Evolutionary conservation across 2,113 vertebrate genomes (phyloP).

Genomic region (Barbus barbus): DNA sequence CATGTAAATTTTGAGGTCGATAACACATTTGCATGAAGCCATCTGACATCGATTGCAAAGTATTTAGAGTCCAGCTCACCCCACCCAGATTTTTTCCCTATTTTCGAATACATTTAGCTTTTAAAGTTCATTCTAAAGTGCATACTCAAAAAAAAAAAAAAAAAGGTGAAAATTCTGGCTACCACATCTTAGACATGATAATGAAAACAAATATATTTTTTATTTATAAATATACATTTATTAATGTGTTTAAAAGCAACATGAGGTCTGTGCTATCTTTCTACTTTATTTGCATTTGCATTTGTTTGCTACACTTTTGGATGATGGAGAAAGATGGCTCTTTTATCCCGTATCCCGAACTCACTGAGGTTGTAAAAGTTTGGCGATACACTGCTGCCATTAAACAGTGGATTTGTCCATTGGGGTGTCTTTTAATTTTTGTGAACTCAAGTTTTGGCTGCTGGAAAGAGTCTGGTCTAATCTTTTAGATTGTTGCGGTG

Average conservation of each 20-base stretch:
- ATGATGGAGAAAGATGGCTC: not conserved
- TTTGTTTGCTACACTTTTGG: not conserved
- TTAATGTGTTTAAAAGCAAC: not conserved
- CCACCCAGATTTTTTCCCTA: not conserved
- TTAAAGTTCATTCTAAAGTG: not conserved
- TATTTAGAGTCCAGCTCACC: not conserved
- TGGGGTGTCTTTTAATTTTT: constrained; percentile 39
- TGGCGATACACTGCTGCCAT: not conserved
- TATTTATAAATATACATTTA: not conserved
- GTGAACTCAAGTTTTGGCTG: constrained; percentile 53
- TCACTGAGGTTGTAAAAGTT: not conserved
- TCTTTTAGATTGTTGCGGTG: constrained; percentile 22
- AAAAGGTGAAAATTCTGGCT: not conserved
- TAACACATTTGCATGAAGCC: not conserved
- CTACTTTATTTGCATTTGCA: not conserved
- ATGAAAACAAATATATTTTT: too few species aligned
- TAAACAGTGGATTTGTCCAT: not conserved
- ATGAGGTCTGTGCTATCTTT: not conserved
- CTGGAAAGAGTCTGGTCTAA: constrained; percentile 60
- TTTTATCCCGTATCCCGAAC: not conserved
- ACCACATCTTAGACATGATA: too few species aligned
- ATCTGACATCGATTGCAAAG: not conserved
- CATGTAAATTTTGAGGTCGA: not conserved
- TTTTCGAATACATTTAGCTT: not conserved
- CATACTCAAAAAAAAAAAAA: not conserved